Percentiles rank a stretch among this genome's conserved stretches.
phyloP scores from a whole-genome alignment of 2,888 invertebrate species.

The Metalampra italica region DNA sequence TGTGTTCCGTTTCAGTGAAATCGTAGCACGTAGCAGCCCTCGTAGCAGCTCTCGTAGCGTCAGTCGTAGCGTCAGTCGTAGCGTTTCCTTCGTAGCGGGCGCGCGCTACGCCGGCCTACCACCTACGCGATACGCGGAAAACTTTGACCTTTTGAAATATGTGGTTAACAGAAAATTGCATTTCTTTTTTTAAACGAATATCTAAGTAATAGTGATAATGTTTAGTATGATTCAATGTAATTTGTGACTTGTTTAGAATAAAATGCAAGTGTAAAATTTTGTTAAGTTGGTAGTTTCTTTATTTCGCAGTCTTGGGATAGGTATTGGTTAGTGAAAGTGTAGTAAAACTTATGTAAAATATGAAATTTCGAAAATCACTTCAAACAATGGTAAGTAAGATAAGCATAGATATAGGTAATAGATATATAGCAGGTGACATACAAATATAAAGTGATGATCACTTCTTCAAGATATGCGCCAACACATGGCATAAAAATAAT shows the following conservation, averaged over 20 bases:
- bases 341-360: background rate
- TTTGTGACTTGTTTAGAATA: background rate
- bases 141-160: background rate
- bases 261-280: background rate
- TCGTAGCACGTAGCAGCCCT: background rate
- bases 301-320: background rate
- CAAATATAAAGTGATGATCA: too few relatives aligned
- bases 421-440: too few relatives aligned
- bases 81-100: constrained; percentile 34
- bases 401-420: too few relatives aligned
- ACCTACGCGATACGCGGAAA: constrained; percentile 27
- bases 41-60: background rate
- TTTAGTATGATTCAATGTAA: background rate
- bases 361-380: background rate
- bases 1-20: too few relatives aligned
- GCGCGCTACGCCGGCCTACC: constrained; percentile 29
- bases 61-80: background rate
- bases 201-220: background rate
- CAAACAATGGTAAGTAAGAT: background rate
- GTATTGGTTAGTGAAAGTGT: constrained; percentile 12
- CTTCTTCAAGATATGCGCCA: too few relatives aligned
- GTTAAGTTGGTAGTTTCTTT: too few relatives aligned
- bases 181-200: background rate
- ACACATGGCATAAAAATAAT: too few relatives aligned
- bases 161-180: background rate